These are phyloP conservation scores for Pygoscelis antarcticus DNA, from an alignment of 2,113 vertebrate species.

Conservation along the genomic window DNA sequence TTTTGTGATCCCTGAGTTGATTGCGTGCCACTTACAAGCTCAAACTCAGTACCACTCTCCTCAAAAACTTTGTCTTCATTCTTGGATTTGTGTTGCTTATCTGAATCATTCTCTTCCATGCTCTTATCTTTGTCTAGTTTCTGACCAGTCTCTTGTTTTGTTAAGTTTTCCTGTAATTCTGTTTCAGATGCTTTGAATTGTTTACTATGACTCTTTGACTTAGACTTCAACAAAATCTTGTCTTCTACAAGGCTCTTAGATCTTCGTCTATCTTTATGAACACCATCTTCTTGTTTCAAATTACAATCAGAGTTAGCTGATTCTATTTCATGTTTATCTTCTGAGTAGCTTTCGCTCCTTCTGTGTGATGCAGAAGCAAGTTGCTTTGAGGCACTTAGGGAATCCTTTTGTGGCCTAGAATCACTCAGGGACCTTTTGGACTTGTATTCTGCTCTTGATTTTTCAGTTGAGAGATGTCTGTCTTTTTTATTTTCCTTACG, in stretches of 20 bases:
- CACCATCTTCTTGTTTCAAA: constrained; percentile 83
- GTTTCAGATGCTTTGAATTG: constrained; percentile 72
- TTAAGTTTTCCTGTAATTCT: constrained; percentile 69
- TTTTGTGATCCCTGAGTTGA: constrained; percentile 65
- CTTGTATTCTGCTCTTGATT: constrained; percentile 79
- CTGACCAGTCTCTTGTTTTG: constrained; percentile 57
- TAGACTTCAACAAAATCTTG: constrained; percentile 78
- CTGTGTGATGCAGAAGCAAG: constrained; percentile 57
- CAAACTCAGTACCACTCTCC: constrained; percentile 56
- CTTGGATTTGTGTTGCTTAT: constrained; percentile 81
- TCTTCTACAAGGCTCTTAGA: constrained; percentile 85
- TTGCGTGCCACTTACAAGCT: background rate
- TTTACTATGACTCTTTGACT: constrained; percentile 80
- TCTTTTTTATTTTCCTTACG: constrained; percentile 83
- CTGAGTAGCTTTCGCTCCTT: constrained; percentile 79
- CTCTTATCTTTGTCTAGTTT: constrained; percentile 80
- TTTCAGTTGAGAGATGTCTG: constrained; percentile 74
- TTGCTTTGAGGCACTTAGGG: constrained; percentile 74
- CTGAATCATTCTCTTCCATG: constrained; percentile 72
- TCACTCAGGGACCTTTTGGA: constrained; percentile 79
- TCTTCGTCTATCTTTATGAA: constrained; percentile 82
- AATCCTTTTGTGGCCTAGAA: constrained; percentile 78
- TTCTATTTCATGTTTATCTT: constrained; percentile 86
- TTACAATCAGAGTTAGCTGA: constrained; percentile 70
- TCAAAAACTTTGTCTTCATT: constrained; percentile 75